Percentiles rank a stretch among this genome's conserved stretches.
Evolutionary conservation across 2,113 vertebrate species (phyloP).

Genomic region (Chascanopsetta lugubris): DNA sequence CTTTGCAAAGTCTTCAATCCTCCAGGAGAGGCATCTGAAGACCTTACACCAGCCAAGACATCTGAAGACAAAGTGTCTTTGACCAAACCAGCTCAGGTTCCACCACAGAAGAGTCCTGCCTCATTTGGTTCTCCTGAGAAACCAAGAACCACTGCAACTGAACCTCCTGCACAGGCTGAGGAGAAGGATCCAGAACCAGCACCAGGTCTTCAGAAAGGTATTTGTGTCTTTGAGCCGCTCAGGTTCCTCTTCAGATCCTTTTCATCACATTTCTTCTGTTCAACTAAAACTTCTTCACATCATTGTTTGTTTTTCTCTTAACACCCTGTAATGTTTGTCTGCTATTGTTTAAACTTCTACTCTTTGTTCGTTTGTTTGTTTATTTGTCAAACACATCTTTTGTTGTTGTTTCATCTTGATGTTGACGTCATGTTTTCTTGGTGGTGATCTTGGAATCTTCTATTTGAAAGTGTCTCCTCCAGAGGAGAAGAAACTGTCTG

Average conservation of each 20-base stretch:
- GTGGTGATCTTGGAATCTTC: conserved; percentile 46
- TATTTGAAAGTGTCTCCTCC: conserved; percentile 53
- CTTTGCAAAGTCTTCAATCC: not conserved
- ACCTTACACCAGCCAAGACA: conserved; percentile 3
- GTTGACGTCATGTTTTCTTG: conserved; percentile 18
- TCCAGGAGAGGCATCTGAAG: conserved; percentile 5
- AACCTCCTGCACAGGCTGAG: conserved; percentile 21
- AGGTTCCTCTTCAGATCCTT: conserved; percentile 42
- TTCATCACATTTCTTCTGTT: conserved; percentile 19
- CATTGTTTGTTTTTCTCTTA: not conserved
- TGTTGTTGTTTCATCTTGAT: not conserved
- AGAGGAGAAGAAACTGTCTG: conserved; percentile 55
- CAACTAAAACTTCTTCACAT: not conserved
- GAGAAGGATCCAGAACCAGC: conserved; percentile 21
- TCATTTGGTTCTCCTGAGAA: conserved; percentile 2
- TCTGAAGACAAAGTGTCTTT: not conserved
- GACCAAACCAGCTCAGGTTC: conserved; percentile 1
- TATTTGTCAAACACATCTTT: conserved; percentile 11
- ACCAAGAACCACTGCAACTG: not conserved
- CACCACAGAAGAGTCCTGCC: conserved; percentile 9
- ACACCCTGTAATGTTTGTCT: not conserved
- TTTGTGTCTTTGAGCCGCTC: conserved; percentile 26
- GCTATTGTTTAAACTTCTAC: conserved; percentile 7
- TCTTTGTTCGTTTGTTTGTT: not conserved
- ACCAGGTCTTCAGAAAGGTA: conserved; percentile 64